A percentile compares a stretch with the other conserved stretches of the same genome.
Evolutionary conservation across 2,888 invertebrate species (phyloP).

Genomic region (Phyllotreta cruciferae): DNA sequence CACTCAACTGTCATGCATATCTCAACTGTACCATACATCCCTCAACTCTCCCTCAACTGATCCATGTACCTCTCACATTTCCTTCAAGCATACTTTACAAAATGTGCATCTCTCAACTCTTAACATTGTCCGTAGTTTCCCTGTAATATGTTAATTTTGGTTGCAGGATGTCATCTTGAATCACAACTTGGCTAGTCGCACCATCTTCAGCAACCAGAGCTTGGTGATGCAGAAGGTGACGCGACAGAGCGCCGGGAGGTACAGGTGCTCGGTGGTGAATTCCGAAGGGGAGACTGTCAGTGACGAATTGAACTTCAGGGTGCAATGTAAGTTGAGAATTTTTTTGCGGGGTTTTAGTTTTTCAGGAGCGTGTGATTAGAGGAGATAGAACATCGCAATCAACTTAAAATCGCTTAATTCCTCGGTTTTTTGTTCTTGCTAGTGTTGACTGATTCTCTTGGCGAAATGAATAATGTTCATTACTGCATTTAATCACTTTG

Average conservation of each 20-base stretch:
- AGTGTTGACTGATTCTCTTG: constrained; percentile 29
- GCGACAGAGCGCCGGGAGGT: constrained; percentile 83
- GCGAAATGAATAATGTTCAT: constrained; percentile 28
- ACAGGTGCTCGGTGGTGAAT: constrained; percentile 88
- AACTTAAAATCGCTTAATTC: neutral
- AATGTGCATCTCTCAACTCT: too few species aligned
- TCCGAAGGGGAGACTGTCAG: constrained; percentile 87
- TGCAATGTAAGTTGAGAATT: constrained; percentile 76
- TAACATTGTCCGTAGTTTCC: too few species aligned
- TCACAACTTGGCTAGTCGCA: constrained; percentile 86
- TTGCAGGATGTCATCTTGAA: constrained; percentile 79
- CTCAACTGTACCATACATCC: too few species aligned
- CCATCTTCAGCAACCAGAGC: constrained; percentile 91
- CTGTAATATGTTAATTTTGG: constrained; percentile 33
- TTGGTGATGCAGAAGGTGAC: constrained; percentile 90
- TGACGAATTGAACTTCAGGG: constrained; percentile 82
- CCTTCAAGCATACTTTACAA: too few species aligned
- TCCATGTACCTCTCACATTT: too few species aligned
- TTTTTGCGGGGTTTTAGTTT: neutral
- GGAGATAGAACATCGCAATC: neutral
- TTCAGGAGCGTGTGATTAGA: neutral
- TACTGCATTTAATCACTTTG: constrained; percentile 23
- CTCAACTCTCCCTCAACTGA: too few species aligned
- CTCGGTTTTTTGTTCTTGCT: neutral
- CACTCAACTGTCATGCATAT: too few species aligned